Evolutionary conservation across 2,797 vertebrate genomes (phyloP), one percentile per base, ranked within the genome.

Genomic region (Rachycentron canadum): DNA sequence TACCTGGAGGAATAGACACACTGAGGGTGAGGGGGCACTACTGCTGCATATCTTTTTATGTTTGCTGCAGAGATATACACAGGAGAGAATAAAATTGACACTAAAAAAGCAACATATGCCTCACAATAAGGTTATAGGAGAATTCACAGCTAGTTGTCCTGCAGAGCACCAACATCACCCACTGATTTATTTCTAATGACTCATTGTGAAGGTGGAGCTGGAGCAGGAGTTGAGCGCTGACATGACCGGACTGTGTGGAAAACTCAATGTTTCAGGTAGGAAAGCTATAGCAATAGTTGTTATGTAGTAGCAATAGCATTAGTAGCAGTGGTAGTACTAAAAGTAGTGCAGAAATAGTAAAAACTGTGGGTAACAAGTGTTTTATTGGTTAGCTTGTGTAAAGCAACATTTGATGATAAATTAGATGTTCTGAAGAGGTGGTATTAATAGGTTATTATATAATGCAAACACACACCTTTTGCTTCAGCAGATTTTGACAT

Each of bases 1-100:
- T 90, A 7, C 56, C 83, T 1, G 82, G 82, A 53, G 91, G 93
- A 40, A 90, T 94, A 36, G 93, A 90, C 81, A 84, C 81, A 52
- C 23, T 96, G 30, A 91, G 92, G 91, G 96, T 97, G 89, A 94
- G 95, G 82, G 57, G 53, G 56, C 28, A 36, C n/a, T 23, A 4
- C 7, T 5, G 8, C 1, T 13, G 4, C 3, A n/a, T 7, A 36
- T 11, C 3, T 17, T 0, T n/a, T 4, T 25, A 12, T 14, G 5
- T 32, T 53, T 3, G 58, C 7, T 55, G 2, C 38, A 36, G 4
- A 45, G 16, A 63, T 21, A n/a, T n/a, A 50, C 13, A 41, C n/a
- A 13, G 19, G 4, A 47, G 66, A 56, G 21, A 26, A 28, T 1
- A 25, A 30, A 65, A 10, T 53, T 0, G 3, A 32, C 32, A 32